phyloP scores from a whole-genome alignment of 2,797 vertebrate species.

The Bradypodion pumilum region DNA sequence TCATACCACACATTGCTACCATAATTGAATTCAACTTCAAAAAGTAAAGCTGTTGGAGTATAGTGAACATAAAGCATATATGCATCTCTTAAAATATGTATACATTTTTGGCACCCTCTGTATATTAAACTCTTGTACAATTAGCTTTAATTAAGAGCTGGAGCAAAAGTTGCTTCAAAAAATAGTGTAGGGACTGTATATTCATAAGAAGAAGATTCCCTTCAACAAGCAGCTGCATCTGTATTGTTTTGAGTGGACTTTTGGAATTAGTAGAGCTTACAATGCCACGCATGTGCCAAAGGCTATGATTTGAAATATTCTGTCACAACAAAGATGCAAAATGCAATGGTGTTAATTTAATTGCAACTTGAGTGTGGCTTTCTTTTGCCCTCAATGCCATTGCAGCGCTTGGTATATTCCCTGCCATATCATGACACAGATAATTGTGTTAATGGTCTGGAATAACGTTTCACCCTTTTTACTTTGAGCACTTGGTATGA shows the following conservation, averaged over 20 bases:
- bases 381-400: neutral
- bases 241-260: neutral
- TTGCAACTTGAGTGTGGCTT: conserved; percentile 37
- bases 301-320: conserved; percentile 55
- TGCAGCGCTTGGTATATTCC: neutral
- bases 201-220: conserved; percentile 30
- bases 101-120: too few relatives aligned
- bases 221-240: neutral
- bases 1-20: too few relatives aligned
- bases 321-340: conserved; percentile 56
- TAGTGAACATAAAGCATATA: too few relatives aligned
- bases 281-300: conserved; percentile 35
- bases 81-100: too few relatives aligned
- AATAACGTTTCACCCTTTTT: neutral
- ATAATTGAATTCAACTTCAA: too few relatives aligned
- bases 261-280: neutral
- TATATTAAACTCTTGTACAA: too few relatives aligned
- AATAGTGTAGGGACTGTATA: conserved; percentile 5
- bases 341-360: conserved; percentile 61
- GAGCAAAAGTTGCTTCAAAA: conserved; percentile 13
- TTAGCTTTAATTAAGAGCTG: neutral
- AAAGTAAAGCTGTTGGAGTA: too few relatives aligned
- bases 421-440: neutral
- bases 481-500: neutral
- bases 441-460: neutral